A percentile compares a stretch with the other conserved stretches of the same genome.
phyloP scores from a whole-genome alignment of 2,888 invertebrate genomes.

The Acrobasis suavella region DNA sequence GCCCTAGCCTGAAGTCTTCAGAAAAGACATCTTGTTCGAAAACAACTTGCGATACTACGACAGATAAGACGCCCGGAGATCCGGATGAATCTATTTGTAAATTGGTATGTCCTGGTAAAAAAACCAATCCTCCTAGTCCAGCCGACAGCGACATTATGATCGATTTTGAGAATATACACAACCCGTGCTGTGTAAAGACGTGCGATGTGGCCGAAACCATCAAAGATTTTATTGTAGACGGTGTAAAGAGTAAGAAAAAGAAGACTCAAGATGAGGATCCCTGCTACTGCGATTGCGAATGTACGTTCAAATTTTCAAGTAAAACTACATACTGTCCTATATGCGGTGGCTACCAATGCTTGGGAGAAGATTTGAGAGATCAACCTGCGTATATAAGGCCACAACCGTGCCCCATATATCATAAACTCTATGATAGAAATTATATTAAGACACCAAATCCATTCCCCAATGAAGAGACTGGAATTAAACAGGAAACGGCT shows the following conservation, averaged over 20 bases:
- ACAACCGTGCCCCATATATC: constrained; percentile 73
- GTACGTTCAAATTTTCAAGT: constrained; percentile 62
- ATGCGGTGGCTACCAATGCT: constrained; percentile 71
- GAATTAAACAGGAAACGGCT: constrained; percentile 31
- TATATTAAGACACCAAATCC: constrained; percentile 56
- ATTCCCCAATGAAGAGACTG: constrained; percentile 56
- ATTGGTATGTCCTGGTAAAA: constrained; percentile 46
- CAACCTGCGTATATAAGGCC: constrained; percentile 62
- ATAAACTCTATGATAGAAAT: constrained; percentile 68
- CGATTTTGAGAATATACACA: constrained; percentile 58
- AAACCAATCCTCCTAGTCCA: constrained; percentile 54
- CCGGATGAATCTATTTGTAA: constrained; percentile 41
- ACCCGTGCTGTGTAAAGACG: constrained; percentile 64
- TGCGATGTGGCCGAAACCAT: constrained; percentile 66
- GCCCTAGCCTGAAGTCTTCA: constrained; percentile 52
- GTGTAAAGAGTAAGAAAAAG: constrained; percentile 43
- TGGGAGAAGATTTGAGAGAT: constrained; percentile 63
- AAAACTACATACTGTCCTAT: constrained; percentile 72
- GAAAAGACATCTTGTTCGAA: constrained; percentile 56
- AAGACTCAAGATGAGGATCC: constrained; percentile 46
- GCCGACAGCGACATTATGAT: constrained; percentile 66
- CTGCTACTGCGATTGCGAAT: constrained; percentile 72
- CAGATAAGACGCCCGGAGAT: constrained; percentile 28
- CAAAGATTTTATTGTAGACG: constrained; percentile 65
- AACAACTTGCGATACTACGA: constrained; percentile 47